These are phyloP conservation scores for Microchirus variegatus DNA, from an alignment of 2,797 vertebrate genomes.

Conservation along the genomic window DNA sequence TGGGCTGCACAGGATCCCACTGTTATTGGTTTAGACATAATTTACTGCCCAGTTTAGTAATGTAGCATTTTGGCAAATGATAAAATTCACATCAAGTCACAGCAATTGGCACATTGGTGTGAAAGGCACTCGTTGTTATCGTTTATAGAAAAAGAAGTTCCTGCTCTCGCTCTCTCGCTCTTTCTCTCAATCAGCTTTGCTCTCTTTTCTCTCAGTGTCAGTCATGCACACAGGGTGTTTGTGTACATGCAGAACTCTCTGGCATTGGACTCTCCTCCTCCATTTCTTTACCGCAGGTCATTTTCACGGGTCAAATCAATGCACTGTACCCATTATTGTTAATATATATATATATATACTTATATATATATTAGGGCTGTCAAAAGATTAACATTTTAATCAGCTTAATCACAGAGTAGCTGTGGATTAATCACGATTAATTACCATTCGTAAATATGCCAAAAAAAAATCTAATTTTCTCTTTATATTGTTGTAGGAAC, in stretches of 20 bases:
- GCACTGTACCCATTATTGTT: slow-evolving; percentile 70
- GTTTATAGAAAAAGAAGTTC: slow-evolving; percentile 79
- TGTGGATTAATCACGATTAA: too few relatives aligned
- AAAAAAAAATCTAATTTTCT: too few relatives aligned
- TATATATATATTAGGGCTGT: too few relatives aligned
- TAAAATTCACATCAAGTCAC: slow-evolving; percentile 90
- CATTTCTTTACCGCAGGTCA: slow-evolving; percentile 54
- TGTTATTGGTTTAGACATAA: slow-evolving; percentile 91
- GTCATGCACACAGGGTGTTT: slow-evolving; percentile 10
- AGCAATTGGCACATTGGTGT: slow-evolving; percentile 80
- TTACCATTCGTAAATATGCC: too few relatives aligned
- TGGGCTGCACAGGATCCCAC: slow-evolving; percentile 79
- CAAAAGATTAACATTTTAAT: too few relatives aligned
- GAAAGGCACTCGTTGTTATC: slow-evolving; percentile 87
- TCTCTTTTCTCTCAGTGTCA: slow-evolving; percentile 6
- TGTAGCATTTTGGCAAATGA: slow-evolving; percentile 90
- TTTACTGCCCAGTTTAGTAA: slow-evolving; percentile 92
- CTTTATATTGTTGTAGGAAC: too few relatives aligned
- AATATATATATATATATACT: slow-evolving; percentile 32
- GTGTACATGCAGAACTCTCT: slow-evolving; percentile 32
- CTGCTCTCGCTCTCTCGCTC: slow-evolving; percentile 23
- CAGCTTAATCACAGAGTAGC: too few relatives aligned
- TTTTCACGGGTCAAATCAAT: slow-evolving; percentile 74
- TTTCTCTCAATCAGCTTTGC: slow-evolving; percentile 46
- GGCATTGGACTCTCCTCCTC: slow-evolving; percentile 19